A percentile compares a stretch with the other conserved stretches of the same genome.
These are phyloP conservation scores for Hypotaenidia okinawae DNA, from an alignment of 2,797 vertebrate genomes.

Conservation along the genomic window DNA sequence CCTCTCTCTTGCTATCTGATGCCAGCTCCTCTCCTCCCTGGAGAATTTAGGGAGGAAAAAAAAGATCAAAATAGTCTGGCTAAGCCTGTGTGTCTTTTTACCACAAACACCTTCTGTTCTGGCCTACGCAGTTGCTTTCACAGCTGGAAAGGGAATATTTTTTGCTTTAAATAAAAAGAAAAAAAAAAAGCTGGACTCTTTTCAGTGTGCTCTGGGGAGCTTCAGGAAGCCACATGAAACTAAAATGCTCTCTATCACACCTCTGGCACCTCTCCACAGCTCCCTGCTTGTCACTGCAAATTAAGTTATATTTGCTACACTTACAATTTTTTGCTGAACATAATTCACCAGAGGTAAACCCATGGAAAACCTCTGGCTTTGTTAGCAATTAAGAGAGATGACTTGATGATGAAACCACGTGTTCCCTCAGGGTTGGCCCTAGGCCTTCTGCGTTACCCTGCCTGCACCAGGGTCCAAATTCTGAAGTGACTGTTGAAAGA, in stretches of 20 bases:
- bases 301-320: slow-evolving; percentile 15
- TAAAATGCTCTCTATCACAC: slow-evolving; percentile 20
- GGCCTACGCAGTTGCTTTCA: slow-evolving; percentile 49
- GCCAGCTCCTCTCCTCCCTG: neutral
- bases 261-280: neutral
- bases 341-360: slow-evolving; percentile 37
- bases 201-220: slow-evolving; percentile 24
- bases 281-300: slow-evolving; percentile 16
- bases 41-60: slow-evolving; percentile 7
- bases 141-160: slow-evolving; percentile 55
- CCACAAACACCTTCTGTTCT: slow-evolving; percentile 59
- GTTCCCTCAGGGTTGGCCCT: neutral
- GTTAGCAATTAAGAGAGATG: neutral
- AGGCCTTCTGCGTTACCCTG: neutral
- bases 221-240: slow-evolving; percentile 49
- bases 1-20: neutral
- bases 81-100: slow-evolving; percentile 9
- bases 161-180: slow-evolving; percentile 8
- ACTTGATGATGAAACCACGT: neutral
- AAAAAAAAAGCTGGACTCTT: neutral
- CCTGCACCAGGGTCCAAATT: neutral
- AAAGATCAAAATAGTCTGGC: neutral
- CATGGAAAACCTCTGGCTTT: slow-evolving; percentile 23
- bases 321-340: neutral
- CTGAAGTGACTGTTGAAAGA: neutral